Percentiles rank a stretch among this genome's conserved stretches.
phyloP scores from a whole-genome alignment of 30 jellyfish, hydroid and myxozoan species.

The Turritopsis dohrnii region DNA sequence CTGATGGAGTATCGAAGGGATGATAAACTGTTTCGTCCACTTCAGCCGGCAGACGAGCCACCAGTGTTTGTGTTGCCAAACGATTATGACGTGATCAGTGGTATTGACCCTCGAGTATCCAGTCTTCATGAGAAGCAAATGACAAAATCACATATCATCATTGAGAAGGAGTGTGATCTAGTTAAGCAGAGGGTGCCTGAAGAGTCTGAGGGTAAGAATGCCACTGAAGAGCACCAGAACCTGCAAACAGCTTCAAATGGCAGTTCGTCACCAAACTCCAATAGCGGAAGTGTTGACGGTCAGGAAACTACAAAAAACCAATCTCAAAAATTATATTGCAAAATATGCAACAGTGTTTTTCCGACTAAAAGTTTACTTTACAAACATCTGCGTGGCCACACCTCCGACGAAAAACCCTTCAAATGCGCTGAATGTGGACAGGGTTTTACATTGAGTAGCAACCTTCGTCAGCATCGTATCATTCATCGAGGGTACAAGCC shows the following conservation, averaged over 20 bases:
- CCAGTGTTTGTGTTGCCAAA: conserved; percentile 95
- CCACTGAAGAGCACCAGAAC: not conserved
- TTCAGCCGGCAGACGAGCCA: conserved; percentile 71
- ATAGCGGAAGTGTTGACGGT: conserved; percentile 25
- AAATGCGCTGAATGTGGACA: conserved; percentile 98
- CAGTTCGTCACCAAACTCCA: conserved; percentile 4
- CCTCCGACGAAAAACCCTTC: conserved; percentile 98
- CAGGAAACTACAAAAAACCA: conserved; percentile 21
- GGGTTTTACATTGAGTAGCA: conserved; percentile 97
- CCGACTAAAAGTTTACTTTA: conserved; percentile 89
- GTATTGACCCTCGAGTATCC: conserved; percentile 10
- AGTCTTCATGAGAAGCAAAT: conserved; percentile 21
- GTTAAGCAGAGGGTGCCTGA: not conserved
- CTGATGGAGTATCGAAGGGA: not conserved
- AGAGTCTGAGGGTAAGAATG: not conserved
- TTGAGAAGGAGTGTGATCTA: not conserved
- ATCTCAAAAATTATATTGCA: conserved; percentile 75
- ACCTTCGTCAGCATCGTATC: conserved; percentile 89
- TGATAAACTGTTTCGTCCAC: not conserved
- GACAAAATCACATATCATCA: not conserved
- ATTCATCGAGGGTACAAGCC: conserved; percentile 98
- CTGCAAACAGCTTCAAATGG: conserved; percentile 20
- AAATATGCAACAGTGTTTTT: conserved; percentile 81
- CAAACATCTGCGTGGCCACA: conserved; percentile 96
- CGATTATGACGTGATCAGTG: conserved; percentile 75